Conservation (phyloP, 2,113 vertebrate genomes). For the Ploceus nigricollis region DNA sequence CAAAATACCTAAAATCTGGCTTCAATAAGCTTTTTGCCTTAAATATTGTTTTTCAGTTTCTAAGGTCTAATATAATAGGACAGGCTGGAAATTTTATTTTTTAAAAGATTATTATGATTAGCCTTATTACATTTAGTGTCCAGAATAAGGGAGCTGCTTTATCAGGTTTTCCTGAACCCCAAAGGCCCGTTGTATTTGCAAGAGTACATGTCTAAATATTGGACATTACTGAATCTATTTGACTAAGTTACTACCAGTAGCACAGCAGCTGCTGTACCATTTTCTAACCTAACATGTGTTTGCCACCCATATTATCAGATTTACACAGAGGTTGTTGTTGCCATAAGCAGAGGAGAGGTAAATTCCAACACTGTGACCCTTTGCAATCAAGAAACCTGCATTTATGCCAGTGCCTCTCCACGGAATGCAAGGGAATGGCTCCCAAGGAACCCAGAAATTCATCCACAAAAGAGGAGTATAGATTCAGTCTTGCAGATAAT, state of each 20-base stretch:
- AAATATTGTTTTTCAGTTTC: background rate
- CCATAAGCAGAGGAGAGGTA: conserved; percentile 31
- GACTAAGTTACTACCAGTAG: conserved; percentile 55
- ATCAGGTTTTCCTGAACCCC: background rate
- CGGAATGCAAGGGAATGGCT: background rate
- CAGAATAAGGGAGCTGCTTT: conserved; percentile 11
- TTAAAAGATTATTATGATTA: background rate
- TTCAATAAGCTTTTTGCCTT: background rate
- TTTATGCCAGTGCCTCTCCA: background rate
- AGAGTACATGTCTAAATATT: conserved; percentile 55
- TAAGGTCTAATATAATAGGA: background rate
- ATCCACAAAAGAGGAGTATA: background rate
- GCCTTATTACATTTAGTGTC: background rate
- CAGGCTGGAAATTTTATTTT: background rate
- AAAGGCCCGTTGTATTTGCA: conserved; percentile 39
- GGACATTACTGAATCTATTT: conserved; percentile 53
- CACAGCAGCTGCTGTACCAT: conserved; percentile 25
- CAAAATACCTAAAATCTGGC: background rate
- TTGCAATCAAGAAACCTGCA: background rate
- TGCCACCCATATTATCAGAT: conserved; percentile 47
- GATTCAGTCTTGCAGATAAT: background rate
- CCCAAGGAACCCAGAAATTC: background rate
- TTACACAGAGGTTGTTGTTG: conserved; percentile 46
- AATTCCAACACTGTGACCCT: conserved; percentile 41
- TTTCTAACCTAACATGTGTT: conserved; percentile 38